phyloP scores from a whole-genome alignment of 2,113 vertebrate genomes.

The Pseudorasbora parva region DNA sequence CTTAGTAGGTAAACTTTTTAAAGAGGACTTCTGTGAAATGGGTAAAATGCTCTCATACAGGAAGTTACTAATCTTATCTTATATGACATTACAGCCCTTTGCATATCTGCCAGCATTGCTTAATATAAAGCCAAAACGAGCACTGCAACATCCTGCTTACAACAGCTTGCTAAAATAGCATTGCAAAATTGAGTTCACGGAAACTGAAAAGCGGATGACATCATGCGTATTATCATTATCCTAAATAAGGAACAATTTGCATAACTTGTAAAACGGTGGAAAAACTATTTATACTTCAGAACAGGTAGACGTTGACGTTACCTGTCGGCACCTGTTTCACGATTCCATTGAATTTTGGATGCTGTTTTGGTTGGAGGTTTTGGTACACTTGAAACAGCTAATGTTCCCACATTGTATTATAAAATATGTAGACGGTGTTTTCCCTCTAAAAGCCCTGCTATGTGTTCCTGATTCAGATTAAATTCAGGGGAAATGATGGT shows the following conservation, averaged over 20 bases:
- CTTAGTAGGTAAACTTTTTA: neutral
- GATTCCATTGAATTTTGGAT: neutral
- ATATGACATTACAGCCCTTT: neutral
- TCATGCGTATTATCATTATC: neutral
- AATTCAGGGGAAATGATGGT: neutral
- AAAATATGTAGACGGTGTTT: neutral
- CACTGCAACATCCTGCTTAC: neutral
- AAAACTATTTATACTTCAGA: slow-evolving; percentile 9
- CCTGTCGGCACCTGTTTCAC: neutral
- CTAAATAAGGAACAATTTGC: slow-evolving; percentile 11
- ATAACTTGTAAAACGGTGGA: neutral
- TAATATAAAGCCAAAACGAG: neutral
- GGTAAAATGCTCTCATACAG: neutral
- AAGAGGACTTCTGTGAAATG: neutral
- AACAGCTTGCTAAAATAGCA: no score
- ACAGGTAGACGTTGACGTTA: neutral
- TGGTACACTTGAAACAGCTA: neutral
- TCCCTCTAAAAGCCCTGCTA: neutral
- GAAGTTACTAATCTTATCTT: slow-evolving; percentile 4
- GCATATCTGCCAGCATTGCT: neutral
- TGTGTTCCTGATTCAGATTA: neutral
- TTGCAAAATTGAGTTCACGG: neutral
- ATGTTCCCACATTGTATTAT: neutral
- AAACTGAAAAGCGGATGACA: neutral
- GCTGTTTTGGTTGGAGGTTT: neutral